These are phyloP conservation scores for Leptarthrus brevirostris DNA, from an alignment of 2,888 invertebrate genomes.

Conservation along the genomic window DNA sequence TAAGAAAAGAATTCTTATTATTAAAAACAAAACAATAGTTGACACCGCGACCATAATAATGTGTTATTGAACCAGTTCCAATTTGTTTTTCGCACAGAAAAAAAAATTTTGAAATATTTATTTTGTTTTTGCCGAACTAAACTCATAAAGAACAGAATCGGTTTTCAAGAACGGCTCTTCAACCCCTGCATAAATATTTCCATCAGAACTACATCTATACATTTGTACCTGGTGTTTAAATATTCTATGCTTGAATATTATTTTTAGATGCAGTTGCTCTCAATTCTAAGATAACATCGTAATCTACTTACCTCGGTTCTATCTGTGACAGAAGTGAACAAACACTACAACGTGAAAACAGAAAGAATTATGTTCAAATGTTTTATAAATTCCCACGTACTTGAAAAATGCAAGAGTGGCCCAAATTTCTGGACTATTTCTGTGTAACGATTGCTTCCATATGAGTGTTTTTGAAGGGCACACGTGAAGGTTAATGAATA, in stretches of 20 bases:
- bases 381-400: background rate
- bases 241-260: background rate
- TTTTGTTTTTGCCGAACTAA: no score
- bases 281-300: background rate
- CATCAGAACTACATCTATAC: conserved; percentile 16
- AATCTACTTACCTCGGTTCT: background rate
- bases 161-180: no score
- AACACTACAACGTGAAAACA: no score
- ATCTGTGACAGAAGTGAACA: background rate
- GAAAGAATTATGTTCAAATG: no score
- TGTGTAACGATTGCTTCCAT: background rate
- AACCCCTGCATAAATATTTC: no score
- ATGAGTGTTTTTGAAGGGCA: conserved; percentile 15
- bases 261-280: conserved; percentile 29
- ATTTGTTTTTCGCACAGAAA: no score
- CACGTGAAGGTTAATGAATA: conserved; percentile 11
- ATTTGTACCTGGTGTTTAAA: conserved; percentile 8
- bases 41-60: no score
- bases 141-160: no score
- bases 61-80: no score
- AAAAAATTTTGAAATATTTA: no score
- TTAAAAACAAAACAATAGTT: no score
- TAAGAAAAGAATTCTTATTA: no score
- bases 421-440: conserved; percentile 1
- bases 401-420: background rate